A percentile compares a stretch with the other conserved stretches of the same genome.
phyloP scores from a whole-genome alignment of 2,888 invertebrate species.

The Tachina grossa region DNA sequence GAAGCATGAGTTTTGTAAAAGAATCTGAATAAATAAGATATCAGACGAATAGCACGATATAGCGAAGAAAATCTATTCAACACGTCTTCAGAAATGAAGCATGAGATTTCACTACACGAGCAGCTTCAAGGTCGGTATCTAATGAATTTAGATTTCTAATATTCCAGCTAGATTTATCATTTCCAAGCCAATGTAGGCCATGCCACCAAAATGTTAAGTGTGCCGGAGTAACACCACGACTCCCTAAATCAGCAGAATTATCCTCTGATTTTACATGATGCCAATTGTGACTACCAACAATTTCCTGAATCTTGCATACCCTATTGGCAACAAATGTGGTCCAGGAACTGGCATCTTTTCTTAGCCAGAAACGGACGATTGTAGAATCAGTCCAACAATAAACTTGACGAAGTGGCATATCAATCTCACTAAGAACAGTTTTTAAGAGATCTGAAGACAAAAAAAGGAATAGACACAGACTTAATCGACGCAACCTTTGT shows the following conservation, averaged over 20 bases:
- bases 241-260: neutral
- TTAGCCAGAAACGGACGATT: neutral
- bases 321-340: neutral
- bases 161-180: neutral
- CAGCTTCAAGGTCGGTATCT: neutral
- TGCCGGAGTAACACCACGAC: neutral
- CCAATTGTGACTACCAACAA: neutral
- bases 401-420: neutral
- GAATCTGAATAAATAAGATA: too few species aligned
- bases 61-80: neutral
- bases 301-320: neutral
- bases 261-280: neutral
- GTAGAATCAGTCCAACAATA: conserved; percentile 15
- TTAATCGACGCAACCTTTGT: neutral
- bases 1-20: too few species aligned
- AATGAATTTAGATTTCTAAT: neutral
- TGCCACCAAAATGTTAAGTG: neutral
- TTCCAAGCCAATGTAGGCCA: neutral
- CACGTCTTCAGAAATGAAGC: neutral
- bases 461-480: neutral
- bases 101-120: neutral
- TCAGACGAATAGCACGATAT: neutral
- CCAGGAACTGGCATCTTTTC: neutral
- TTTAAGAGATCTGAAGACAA: neutral
- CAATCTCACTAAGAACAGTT: neutral